Evolutionary conservation across 2,113 vertebrate genomes (phyloP).

Genomic region (Boleophthalmus pectinirostris): DNA sequence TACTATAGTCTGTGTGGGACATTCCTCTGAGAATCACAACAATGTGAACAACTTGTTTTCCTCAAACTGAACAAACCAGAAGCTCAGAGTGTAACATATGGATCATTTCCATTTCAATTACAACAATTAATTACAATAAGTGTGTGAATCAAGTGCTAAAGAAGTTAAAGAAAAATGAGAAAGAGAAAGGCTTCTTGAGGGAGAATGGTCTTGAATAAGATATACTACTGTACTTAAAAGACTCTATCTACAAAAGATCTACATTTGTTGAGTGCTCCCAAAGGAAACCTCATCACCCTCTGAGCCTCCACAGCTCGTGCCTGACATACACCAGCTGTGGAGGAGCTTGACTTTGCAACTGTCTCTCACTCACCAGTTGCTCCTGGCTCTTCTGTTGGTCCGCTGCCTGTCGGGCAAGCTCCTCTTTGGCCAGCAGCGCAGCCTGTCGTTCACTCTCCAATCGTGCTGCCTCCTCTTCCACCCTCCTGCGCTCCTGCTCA

Average conservation of each 20-base stretch:
- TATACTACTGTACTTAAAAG: too few relatives aligned
- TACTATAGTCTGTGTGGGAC: slow-evolving; percentile 2
- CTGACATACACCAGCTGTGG: too few relatives aligned
- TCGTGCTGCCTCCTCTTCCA: slow-evolving; percentile 85
- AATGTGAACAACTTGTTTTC: slow-evolving; percentile 26
- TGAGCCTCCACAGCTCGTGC: too few relatives aligned
- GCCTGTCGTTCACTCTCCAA: slow-evolving; percentile 88
- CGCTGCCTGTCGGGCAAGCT: slow-evolving; percentile 84
- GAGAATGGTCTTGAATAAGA: slow-evolving; percentile 16
- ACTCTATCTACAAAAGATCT: too few relatives aligned
- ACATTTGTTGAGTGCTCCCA: too few relatives aligned
- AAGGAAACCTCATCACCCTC: too few relatives aligned
- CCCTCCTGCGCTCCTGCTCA: slow-evolving; percentile 86
- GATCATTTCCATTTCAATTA: slow-evolving; percentile 15
- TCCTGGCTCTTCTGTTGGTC: slow-evolving; percentile 91
- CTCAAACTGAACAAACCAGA: slow-evolving; percentile 21
- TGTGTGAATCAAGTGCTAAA: background rate
- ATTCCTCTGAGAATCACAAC: slow-evolving; percentile 22
- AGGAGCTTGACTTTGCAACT: too few relatives aligned
- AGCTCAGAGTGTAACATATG: slow-evolving; percentile 7
- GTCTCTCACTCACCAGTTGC: slow-evolving; percentile 82
- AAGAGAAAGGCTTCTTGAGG: background rate
- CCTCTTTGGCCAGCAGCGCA: slow-evolving; percentile 89
- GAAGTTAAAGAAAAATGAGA: too few relatives aligned
- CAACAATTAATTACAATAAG: background rate